Base-by-base conservation (phyloP, 2,888 invertebrate genomes). In the Euphydryas editha region DNA sequence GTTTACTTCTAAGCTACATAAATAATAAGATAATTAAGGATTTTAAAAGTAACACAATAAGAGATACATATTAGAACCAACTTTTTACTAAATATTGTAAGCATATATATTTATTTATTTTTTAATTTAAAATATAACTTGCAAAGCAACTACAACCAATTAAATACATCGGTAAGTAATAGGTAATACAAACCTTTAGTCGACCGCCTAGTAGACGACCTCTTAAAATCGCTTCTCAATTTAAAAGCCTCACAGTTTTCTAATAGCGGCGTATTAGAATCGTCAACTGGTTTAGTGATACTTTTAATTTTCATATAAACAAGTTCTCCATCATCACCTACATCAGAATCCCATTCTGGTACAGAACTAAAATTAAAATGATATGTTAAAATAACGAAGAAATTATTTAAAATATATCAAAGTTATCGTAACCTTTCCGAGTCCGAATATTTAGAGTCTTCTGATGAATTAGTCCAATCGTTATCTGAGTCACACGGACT, bases 291-390 rank as follows among this genome's bases (percentile, higher is more conserved):
- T 46, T 80, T 81, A 67, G 67, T 75, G 6, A 65, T 67, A 5
- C 74, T 70, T 77, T 85, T 93, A 61, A 94, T 93, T 82, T 95
- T 95, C 24, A 95, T 94, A 77, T 94, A 96, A 59, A 95, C 93
- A 8, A 96, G 84, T 76, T 95, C 95, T 3, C 96, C 96, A 75
- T 95, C 93, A 71, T 94, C 93, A 59, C 93, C 93, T 3, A 95
- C 88, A 78, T 94, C 94, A 1, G 94, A 93, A 83, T 95, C 95
- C 95, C 95, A 95, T 82, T 95, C 95, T 30, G 94, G 94, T 37
- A 94, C 93, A n/a, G 95, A 95, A 80, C 95, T 95, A 61, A 21
- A 81, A 60, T 7, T 6, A 44, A n/a, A 21, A 54, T 7, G 21
- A 44, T 5, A 21, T 11, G 37, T 24, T 7, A 57, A 36, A 49